Percentiles rank a stretch among this genome's conserved stretches.
These are phyloP conservation scores for Prolemur simus DNA, from an alignment of 2,113 vertebrate genomes.

Conservation along the genomic window DNA sequence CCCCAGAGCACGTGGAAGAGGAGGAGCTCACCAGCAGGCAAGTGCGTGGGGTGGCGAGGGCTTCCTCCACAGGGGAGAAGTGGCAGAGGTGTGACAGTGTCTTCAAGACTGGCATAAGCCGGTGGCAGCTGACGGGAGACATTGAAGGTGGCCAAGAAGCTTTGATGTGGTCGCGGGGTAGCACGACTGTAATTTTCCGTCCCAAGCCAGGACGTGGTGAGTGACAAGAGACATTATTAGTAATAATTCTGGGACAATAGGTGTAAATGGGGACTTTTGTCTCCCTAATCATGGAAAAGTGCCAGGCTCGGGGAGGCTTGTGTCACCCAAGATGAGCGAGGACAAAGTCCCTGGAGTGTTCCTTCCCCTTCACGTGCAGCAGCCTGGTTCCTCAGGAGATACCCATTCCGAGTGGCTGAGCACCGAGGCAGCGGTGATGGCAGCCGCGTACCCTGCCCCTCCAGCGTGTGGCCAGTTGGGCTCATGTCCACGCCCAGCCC, in stretches of 20 bases:
- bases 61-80: background rate
- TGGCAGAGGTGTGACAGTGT: background rate
- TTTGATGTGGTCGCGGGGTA: background rate
- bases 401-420: accelerated
- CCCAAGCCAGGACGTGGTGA: background rate
- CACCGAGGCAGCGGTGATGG: accelerated
- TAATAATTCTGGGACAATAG: background rate
- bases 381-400: background rate
- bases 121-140: background rate
- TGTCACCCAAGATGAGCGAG: accelerated
- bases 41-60: background rate
- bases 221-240: background rate
- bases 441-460: accelerated
- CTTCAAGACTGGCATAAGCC: background rate
- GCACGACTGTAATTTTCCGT: background rate
- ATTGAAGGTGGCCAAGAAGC: background rate
- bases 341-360: accelerated
- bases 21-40: background rate
- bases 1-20: background rate
- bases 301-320: background rate
- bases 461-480: accelerated
- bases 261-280: background rate
- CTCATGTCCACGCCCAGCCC: accelerated
- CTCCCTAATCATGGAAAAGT: background rate
- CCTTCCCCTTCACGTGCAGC: background rate